A percentile compares a stretch with the other conserved stretches of the same genome.
phyloP scores from a whole-genome alignment of 1,140 invertebrate genomes.

The Onthophagus taurus region DNA sequence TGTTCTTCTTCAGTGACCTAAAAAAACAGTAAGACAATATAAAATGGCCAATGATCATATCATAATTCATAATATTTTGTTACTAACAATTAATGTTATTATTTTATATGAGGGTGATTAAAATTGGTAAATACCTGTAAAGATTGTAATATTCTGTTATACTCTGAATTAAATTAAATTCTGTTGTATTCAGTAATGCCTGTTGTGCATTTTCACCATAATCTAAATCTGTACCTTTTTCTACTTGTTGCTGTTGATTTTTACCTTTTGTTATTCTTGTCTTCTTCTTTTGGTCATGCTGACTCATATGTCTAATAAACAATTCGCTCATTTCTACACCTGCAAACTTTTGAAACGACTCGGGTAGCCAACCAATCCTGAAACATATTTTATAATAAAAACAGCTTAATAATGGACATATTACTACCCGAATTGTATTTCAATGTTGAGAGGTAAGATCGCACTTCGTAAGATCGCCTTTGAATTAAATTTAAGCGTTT shows the following conservation, averaged over 20 bases:
- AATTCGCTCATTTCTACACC: not conserved
- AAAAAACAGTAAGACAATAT: not conserved
- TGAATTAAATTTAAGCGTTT: conserved; percentile 1
- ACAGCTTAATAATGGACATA: too few species aligned
- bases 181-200: not conserved
- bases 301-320: not conserved
- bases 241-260: not conserved
- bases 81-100: not conserved
- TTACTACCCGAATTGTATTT: not conserved
- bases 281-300: not conserved
- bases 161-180: not conserved
- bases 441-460: not conserved
- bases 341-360: not conserved
- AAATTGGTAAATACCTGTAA: not conserved
- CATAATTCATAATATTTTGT: not conserved
- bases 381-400: not conserved
- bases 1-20: not conserved
- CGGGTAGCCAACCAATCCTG: not conserved
- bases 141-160: not conserved
- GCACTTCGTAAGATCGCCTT: not conserved
- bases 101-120: not conserved
- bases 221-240: not conserved
- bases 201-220: not conserved
- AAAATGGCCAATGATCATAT: not conserved
- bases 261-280: not conserved